Conservation (phyloP, 37 sponge, comb jelly and placozoan species). For the Beroe ovata region DNA sequence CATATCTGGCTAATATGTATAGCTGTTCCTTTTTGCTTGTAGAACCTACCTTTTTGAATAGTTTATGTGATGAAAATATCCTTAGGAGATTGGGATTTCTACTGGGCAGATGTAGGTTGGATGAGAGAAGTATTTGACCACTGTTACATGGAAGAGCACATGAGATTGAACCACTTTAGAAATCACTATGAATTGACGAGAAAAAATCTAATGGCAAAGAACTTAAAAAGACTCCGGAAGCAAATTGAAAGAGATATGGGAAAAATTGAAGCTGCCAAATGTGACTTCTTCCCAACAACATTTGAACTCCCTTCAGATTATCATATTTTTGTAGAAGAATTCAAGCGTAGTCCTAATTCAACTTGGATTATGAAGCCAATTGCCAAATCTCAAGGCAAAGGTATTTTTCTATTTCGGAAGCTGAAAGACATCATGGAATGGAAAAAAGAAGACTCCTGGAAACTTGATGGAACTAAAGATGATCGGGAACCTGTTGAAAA, state of each 20-base stretch:
- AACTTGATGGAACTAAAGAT: conserved; percentile 75
- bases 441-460: conserved; percentile 85
- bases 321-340: conserved; percentile 98
- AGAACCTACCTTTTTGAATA: too few relatives aligned
- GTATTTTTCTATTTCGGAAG: conserved; percentile 96
- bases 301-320: conserved; percentile 98
- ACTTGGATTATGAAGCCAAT: conserved; percentile 99
- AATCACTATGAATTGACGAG: conserved; percentile 97
- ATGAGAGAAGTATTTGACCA: conserved; percentile 96
- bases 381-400: conserved; percentile 96
- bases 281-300: conserved; percentile 97
- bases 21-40: too few relatives aligned
- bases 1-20: too few relatives aligned
- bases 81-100: conserved; percentile 98
- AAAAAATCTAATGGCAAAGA: conserved; percentile 97
- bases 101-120: conserved; percentile 98
- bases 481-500: conserved; percentile 93
- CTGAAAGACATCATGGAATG: conserved; percentile 98
- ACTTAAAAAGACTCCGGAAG: conserved; percentile 86
- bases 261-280: conserved; percentile 72
- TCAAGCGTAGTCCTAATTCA: conserved; percentile 88
- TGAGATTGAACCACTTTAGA: conserved; percentile 91
- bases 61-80: too few relatives aligned
- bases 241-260: conserved; percentile 73
- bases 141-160: conserved; percentile 94